Evolutionary conservation across 2,888 invertebrate genomes (phyloP), one percentile per base, ranked within the genome.

Genomic region (Tuberolachnus salignus): DNA sequence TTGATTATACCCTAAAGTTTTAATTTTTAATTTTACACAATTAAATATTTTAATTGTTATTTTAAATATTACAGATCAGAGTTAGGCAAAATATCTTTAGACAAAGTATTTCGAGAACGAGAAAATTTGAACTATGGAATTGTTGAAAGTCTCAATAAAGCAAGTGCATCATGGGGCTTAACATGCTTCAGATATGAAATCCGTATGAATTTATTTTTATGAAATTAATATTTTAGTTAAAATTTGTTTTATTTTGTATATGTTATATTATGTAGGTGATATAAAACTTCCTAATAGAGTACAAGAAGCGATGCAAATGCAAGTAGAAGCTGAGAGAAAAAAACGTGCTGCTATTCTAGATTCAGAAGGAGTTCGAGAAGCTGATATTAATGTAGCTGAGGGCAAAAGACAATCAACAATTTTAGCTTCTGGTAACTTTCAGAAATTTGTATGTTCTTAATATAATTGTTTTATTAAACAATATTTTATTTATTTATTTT

Each of bases 261-360:
- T 85, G 85, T 80, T 84, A 84, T 75, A 85, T 85, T n/a, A n/a
- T 49, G 4, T 75, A 83, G 85, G 85, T 80, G 84, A 84, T 75
- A 85, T 85, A 74, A 78, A 83, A 63, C 87, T 97, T 82, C 99
- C 99, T 0, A 87, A 89, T 0, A 90, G 97, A 83, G 94, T 99
- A 1, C 95, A 98, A 84, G 98, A 98, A 86, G 99, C 99, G 0
- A 99, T 99, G 99, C 99, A 99, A 86, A 98, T 98, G 97, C 99
- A 99, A 88, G 99, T 99, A 0, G 98, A 99, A 87, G 99, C 99
- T 0, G 99, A 99, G 86, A 87, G 99, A 75, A 92, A 93, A 84
- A 99, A 99, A 85, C 88, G 99, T 82, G 99, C 99, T 0, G 93
- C 96, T 19, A 94, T 99, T 84, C 88, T 99, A 82, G 98, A 99